Percentiles rank a stretch among this genome's conserved stretches.
Conservation (phyloP, 2,113 vertebrate species). For the Plectropomus leopardus region DNA sequence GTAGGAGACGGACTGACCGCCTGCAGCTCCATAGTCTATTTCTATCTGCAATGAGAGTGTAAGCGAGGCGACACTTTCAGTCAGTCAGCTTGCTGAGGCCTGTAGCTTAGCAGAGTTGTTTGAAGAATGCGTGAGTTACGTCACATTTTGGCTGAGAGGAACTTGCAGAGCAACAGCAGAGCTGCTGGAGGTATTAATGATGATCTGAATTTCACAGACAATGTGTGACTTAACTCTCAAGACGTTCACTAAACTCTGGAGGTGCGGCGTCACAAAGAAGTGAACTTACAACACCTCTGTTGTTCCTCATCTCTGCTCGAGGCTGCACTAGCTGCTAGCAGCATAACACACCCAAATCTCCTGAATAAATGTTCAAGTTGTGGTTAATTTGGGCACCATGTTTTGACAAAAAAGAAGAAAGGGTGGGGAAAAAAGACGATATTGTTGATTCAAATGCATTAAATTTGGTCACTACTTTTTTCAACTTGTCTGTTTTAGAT, state of each 20-base stretch:
- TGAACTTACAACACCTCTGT: neutral
- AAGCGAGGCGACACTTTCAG: neutral
- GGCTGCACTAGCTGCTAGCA: neutral
- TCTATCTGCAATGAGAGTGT: neutral
- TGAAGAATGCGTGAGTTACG: neutral
- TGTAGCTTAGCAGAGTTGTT: neutral
- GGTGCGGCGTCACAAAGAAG: neutral
- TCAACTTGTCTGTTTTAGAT: too few species aligned
- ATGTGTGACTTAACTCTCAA: neutral
- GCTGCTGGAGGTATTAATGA: neutral
- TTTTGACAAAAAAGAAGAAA: neutral
- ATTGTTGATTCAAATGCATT: neutral
- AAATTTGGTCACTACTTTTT: neutral
- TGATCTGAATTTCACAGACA: neutral
- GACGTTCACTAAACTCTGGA: too few species aligned
- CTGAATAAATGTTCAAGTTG: too few species aligned
- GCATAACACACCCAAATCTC: too few species aligned
- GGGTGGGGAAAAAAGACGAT: neutral
- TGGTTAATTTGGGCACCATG: neutral
- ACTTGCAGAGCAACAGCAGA: neutral
- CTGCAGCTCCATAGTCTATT: conserved; percentile 3
- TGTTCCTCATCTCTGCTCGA: neutral
- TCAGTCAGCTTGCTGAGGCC: neutral
- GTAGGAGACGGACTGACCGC: neutral
- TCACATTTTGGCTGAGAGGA: neutral